Conservation (phyloP, 1,140 invertebrate genomes). For the Macrosteles quadrilineatus region DNA sequence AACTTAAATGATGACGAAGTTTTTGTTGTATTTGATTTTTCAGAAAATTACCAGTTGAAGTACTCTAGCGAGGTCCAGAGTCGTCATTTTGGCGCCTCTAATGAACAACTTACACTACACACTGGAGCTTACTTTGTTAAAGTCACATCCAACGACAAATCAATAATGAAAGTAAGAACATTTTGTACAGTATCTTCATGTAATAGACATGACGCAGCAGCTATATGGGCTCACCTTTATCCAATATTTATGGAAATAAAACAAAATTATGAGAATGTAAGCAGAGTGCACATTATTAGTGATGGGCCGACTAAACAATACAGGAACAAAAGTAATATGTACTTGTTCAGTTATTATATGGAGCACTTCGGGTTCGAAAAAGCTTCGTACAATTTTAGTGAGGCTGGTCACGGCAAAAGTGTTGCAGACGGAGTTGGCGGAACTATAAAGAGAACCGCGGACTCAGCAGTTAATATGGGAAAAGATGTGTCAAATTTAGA, state of each 20-base stretch:
- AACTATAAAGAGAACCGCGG: not conserved
- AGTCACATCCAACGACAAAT: not conserved
- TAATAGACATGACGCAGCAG: constrained; percentile 6
- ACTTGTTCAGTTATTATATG: not conserved
- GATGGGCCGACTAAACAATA: not conserved
- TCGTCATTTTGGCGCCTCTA: constrained; percentile 6
- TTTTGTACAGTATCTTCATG: constrained; percentile 8
- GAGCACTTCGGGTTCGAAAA: constrained; percentile 2
- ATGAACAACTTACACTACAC: constrained; percentile 11
- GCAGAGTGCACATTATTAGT: constrained; percentile 3
- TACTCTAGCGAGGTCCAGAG: constrained; percentile 6
- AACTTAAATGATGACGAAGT: not conserved
- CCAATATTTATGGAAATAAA: constrained; percentile 2
- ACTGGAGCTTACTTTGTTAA: constrained; percentile 11
- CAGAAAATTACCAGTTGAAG: constrained; percentile 9
- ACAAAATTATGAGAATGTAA: not conserved
- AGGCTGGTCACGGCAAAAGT: constrained; percentile 6
- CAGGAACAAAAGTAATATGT: constrained; percentile 1
- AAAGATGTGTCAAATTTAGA: constrained; percentile 7
- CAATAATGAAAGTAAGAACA: not conserved
- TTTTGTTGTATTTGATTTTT: constrained; percentile 2
- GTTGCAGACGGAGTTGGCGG: not conserved
- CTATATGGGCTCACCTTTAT: constrained; percentile 11
- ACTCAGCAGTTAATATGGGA: not conserved
- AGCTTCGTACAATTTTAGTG: constrained; percentile 1